Evolutionary conservation across 2,113 vertebrate species (phyloP).

Genomic region (Albula glossodonta): DNA sequence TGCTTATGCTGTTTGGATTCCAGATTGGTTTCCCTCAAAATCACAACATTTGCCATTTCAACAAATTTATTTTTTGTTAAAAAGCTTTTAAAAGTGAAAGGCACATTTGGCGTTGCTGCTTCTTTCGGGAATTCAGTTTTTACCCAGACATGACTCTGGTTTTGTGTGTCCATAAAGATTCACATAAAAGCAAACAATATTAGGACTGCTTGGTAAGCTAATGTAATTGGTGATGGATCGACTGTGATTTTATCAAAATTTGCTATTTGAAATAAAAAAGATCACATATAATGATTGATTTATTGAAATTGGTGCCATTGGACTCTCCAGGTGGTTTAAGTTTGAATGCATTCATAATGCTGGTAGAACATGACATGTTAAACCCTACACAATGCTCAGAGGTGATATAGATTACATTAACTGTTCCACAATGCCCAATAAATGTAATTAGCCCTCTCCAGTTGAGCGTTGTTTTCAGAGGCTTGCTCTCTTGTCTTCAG

Average conservation of each 20-base stretch:
- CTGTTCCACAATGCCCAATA: slow-evolving; percentile 5
- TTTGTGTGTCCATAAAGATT: neutral
- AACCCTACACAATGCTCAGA: neutral
- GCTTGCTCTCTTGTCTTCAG: slow-evolving; percentile 4
- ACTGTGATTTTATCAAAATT: too few relatives aligned
- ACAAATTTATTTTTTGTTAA: too few relatives aligned
- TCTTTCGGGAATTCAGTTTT: neutral
- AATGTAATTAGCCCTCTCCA: slow-evolving; percentile 4
- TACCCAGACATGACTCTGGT: neutral
- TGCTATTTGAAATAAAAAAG: too few relatives aligned
- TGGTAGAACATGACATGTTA: neutral
- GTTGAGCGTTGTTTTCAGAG: slow-evolving; percentile 3
- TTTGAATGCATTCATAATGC: neutral
- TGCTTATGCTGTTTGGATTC: neutral
- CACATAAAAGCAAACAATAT: neutral
- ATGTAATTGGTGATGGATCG: neutral
- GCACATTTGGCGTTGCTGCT: too few relatives aligned
- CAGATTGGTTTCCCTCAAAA: too few relatives aligned
- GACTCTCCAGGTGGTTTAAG: neutral
- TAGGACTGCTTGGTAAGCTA: neutral
- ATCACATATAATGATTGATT: too few relatives aligned
- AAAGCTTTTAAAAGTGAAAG: too few relatives aligned
- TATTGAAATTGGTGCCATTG: neutral
- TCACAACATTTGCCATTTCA: neutral
- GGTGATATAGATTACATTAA: neutral